These are phyloP conservation scores for Zhuqinia jingwanae DNA, from an alignment of 2,888 invertebrate genomes.

Conservation along the genomic window DNA sequence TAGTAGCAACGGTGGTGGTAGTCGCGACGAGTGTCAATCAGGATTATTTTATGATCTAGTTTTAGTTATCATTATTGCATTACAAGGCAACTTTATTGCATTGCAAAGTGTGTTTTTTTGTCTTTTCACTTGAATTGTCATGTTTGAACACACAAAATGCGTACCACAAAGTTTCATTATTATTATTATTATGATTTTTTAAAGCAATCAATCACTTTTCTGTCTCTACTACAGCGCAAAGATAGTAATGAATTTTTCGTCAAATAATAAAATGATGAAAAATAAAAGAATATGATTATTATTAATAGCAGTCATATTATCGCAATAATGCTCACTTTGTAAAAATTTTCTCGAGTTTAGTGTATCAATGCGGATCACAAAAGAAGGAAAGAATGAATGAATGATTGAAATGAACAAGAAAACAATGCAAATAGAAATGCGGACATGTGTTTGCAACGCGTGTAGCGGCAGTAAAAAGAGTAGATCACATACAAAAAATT, in stretches of 20 bases:
- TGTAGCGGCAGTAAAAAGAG: neutral
- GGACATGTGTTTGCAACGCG: neutral
- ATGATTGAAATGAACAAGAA: constrained; percentile 1
- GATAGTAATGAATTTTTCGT: constrained; percentile 7
- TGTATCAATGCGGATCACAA: constrained; percentile 7
- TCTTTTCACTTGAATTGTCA: constrained; percentile 40
- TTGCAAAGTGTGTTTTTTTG: neutral
- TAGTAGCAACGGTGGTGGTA: neutral
- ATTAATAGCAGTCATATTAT: no score
- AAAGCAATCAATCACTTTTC: no score
- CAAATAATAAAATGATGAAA: constrained; percentile 34
- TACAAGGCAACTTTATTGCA: constrained; percentile 10
- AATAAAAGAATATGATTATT: constrained; percentile 35
- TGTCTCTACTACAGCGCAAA: no score
- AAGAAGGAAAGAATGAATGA: neutral
- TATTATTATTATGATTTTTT: constrained; percentile 40
- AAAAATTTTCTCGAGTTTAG: constrained; percentile 12
- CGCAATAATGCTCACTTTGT: neutral
- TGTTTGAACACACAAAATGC: constrained; percentile 28
- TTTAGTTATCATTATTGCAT: constrained; percentile 21
- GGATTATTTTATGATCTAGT: constrained; percentile 64
- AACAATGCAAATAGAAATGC: neutral
- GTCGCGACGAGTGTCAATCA: constrained; percentile 1
- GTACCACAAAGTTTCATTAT: constrained; percentile 37
- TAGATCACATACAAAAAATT: constrained; percentile 5